Conservation (phyloP, 2,888 invertebrate species). For the Seira musarum region DNA sequence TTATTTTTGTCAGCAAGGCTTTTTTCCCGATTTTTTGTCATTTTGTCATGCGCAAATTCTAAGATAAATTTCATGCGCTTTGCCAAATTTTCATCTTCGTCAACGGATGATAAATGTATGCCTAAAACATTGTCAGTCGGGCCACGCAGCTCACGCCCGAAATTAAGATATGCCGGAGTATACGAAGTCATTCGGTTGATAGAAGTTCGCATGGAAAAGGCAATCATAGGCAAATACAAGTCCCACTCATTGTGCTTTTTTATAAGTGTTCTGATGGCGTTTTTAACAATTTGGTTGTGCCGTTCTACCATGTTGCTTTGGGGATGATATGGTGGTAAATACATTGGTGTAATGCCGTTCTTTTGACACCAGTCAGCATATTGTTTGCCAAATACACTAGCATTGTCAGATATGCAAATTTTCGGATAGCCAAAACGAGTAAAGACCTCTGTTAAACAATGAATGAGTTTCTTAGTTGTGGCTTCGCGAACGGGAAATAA, state of each 20-base stretch:
- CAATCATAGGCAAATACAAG: slow-evolving; percentile 35
- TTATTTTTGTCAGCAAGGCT: slow-evolving; percentile 39
- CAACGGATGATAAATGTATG: not conserved
- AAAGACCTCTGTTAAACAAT: slow-evolving; percentile 36
- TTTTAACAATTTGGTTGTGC: slow-evolving; percentile 43
- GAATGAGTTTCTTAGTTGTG: slow-evolving; percentile 19
- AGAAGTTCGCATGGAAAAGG: slow-evolving; percentile 49
- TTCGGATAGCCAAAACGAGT: slow-evolving; percentile 43
- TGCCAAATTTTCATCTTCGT: slow-evolving; percentile 13
- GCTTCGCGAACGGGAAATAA: slow-evolving; percentile 38
- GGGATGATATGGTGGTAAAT: slow-evolving; percentile 50
- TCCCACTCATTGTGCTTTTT: slow-evolving; percentile 52
- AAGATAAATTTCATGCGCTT: slow-evolving; percentile 24
- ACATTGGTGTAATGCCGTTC: slow-evolving; percentile 30
- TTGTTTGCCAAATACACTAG: slow-evolving; percentile 36
- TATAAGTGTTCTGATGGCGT: slow-evolving; percentile 35
- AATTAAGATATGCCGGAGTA: slow-evolving; percentile 54
- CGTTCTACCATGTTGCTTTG: slow-evolving; percentile 57
- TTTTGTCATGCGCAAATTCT: slow-evolving; percentile 46
- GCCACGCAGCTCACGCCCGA: slow-evolving; percentile 52
- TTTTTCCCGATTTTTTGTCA: not conserved
- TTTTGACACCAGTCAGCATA: slow-evolving; percentile 37
- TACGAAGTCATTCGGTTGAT: slow-evolving; percentile 38
- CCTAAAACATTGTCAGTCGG: slow-evolving; percentile 44
- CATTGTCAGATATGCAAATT: slow-evolving; percentile 45